These are phyloP conservation scores for Mimachlamys varia DNA, from an alignment of 2,888 invertebrate species.

Conservation along the genomic window DNA sequence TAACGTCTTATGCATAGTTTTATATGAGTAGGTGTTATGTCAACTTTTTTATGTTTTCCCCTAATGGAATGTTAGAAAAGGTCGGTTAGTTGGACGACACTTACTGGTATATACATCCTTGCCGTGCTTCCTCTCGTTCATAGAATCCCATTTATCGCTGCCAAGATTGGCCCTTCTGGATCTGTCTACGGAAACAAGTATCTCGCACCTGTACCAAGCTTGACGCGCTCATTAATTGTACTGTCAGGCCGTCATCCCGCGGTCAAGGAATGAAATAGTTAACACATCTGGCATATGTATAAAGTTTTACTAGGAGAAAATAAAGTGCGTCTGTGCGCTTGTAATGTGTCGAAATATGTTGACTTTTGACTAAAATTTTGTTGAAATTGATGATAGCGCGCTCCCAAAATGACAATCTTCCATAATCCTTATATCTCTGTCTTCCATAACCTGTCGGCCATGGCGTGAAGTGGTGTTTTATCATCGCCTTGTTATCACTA, in stretches of 20 bases:
- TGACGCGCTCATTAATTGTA: conserved; percentile 24
- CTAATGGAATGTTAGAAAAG: conserved; percentile 13
- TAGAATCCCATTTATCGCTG: conserved; percentile 29
- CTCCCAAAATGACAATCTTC: conserved; percentile 23
- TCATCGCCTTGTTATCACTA: background rate
- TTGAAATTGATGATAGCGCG: conserved; percentile 31
- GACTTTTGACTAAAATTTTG: conserved; percentile 33
- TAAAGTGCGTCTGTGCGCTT: conserved; percentile 20
- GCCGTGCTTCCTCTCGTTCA: background rate
- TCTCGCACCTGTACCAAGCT: conserved; percentile 9
- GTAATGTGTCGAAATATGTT: conserved; percentile 31
- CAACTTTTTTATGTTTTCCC: background rate
- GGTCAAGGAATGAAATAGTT: conserved; percentile 36
- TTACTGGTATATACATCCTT: background rate
- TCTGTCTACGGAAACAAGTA: conserved; percentile 16
- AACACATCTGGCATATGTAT: conserved; percentile 33
- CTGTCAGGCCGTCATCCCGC: conserved; percentile 23
- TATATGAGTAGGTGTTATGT: background rate
- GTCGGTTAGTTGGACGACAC: background rate
- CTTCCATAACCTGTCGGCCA: background rate
- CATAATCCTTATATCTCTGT: conserved; percentile 1
- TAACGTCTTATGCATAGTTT: background rate
- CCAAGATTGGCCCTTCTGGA: conserved; percentile 30
- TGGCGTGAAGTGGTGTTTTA: conserved; percentile 27
- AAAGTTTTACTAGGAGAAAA: conserved; percentile 13